phyloP scores from a whole-genome alignment of 2,113 vertebrate species.

The Benitochromis conjunctus region DNA sequence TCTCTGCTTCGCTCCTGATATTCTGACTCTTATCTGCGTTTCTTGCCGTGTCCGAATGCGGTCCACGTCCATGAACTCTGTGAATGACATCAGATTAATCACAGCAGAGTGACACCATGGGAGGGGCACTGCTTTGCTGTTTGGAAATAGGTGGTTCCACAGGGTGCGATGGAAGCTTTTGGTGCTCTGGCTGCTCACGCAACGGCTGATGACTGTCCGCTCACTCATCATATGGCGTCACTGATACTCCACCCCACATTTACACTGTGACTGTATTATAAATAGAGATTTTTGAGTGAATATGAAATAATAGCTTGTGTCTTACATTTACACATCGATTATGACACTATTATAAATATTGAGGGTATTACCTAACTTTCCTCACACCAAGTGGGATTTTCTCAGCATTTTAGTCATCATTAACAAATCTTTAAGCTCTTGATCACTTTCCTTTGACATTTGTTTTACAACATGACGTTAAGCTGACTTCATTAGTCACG shows the following conservation, averaged over 20 bases:
- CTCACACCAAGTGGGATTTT: neutral
- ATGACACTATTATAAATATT: neutral
- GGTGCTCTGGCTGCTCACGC: neutral
- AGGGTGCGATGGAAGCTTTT: neutral
- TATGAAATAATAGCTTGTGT: neutral
- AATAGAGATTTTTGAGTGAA: neutral
- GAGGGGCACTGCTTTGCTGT: neutral
- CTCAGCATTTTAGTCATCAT: neutral
- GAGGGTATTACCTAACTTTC: neutral
- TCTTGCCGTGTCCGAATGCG: neutral
- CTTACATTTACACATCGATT: neutral
- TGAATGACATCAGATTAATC: conserved; percentile 6
- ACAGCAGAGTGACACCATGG: neutral
- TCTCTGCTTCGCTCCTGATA: neutral
- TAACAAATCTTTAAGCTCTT: neutral
- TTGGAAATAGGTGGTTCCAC: conserved; percentile 2
- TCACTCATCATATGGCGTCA: neutral
- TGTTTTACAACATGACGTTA: neutral
- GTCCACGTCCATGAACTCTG: neutral
- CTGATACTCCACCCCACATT: neutral
- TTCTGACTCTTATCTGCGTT: neutral
- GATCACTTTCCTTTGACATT: neutral
- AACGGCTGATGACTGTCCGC: neutral
- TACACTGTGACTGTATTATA: neutral
- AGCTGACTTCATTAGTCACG: neutral